phyloP scores from a whole-genome alignment of 2,797 vertebrate species.

The Pseudopleuronectes americanus region DNA sequence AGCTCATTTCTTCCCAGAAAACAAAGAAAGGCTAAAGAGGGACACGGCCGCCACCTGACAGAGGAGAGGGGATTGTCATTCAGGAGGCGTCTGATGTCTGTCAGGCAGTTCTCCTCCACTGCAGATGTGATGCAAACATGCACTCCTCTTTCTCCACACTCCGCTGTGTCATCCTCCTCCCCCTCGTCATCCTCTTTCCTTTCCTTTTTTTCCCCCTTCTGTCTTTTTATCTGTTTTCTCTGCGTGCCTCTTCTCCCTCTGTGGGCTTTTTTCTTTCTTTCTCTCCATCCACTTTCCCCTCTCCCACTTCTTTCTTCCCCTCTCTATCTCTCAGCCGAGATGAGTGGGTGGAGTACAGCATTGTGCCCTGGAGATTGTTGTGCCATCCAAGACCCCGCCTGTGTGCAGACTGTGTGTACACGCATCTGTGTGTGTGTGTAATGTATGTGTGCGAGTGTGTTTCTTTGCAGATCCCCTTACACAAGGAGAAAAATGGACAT shows the following conservation, averaged over 20 bases:
- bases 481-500: slow-evolving; percentile 50
- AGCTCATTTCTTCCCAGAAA: slow-evolving; percentile 20
- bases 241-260: slow-evolving; percentile 10
- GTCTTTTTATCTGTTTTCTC: slow-evolving; percentile 28
- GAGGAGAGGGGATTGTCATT: slow-evolving; percentile 74
- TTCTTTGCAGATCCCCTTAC: slow-evolving; percentile 19
- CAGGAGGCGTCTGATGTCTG: slow-evolving; percentile 73
- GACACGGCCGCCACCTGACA: slow-evolving; percentile 64
- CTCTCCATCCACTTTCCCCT: not conserved
- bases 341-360: slow-evolving; percentile 77
- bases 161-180: slow-evolving; percentile 55
- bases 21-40: slow-evolving; percentile 3
- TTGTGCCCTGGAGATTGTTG: slow-evolving; percentile 78
- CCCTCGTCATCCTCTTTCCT: slow-evolving; percentile 7
- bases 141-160: slow-evolving; percentile 52
- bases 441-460: not conserved
- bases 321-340: slow-evolving; percentile 65
- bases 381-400: slow-evolving; percentile 58
- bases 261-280: slow-evolving; percentile 18
- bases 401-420: not conserved
- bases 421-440: not conserved
- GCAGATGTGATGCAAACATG: slow-evolving; percentile 75
- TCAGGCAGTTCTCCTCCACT: slow-evolving; percentile 77
- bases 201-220: slow-evolving; percentile 22
- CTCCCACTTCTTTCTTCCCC: slow-evolving; percentile 34